Evolutionary conservation across 2,113 vertebrate genomes (phyloP).

Genomic region (Centropus unirufus): DNA sequence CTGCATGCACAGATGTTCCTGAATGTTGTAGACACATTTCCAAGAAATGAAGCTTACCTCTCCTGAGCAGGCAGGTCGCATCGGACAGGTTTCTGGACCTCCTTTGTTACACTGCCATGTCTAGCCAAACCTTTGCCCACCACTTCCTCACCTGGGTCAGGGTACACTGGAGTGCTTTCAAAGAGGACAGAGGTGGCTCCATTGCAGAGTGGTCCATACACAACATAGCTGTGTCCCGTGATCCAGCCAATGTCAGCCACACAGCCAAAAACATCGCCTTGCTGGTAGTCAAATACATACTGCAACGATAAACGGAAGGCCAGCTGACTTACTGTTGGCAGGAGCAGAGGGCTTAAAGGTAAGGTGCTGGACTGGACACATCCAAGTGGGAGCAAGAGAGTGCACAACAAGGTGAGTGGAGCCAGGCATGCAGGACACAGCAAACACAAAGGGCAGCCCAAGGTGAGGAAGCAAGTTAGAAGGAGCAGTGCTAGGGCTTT

Average conservation of each 20-base stretch:
- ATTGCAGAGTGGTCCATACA: constrained; percentile 92
- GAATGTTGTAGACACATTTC: background rate
- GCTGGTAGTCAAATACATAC: constrained; percentile 88
- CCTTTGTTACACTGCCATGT: background rate
- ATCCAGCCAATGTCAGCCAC: constrained; percentile 96
- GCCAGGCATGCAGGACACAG: background rate
- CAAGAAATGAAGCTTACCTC: background rate
- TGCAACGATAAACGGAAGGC: constrained; percentile 65
- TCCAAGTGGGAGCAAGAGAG: background rate
- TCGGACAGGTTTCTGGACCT: background rate
- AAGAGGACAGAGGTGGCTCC: constrained; percentile 91
- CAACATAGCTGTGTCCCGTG: constrained; percentile 93
- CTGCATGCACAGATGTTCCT: background rate
- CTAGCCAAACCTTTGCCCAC: background rate
- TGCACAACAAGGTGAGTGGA: accelerated
- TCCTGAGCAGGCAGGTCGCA: background rate
- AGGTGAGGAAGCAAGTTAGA: background rate
- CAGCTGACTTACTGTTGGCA: constrained; percentile 8
- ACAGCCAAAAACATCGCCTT: constrained; percentile 89
- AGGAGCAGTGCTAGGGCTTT: background rate
- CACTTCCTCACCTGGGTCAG: constrained; percentile 85
- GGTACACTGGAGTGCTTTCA: constrained; percentile 92
- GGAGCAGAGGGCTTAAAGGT: background rate
- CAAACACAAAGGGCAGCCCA: background rate
- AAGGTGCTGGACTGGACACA: background rate